Conservation (phyloP, 2,113 vertebrate genomes). For the Xyliphius kryptos region DNA sequence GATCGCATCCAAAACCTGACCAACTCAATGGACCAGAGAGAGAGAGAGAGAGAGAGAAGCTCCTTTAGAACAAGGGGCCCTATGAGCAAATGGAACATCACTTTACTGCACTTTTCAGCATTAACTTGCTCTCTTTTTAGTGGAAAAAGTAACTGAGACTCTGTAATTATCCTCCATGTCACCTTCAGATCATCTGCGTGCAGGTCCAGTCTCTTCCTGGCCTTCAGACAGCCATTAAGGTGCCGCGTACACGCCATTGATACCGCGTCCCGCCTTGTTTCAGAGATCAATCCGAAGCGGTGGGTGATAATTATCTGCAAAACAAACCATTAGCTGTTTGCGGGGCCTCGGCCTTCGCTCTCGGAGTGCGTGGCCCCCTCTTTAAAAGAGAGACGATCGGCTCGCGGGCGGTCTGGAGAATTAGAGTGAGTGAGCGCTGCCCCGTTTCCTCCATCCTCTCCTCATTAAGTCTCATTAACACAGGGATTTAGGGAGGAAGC, state of each 20-base stretch:
- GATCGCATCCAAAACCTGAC: no score
- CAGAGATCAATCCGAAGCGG: not conserved
- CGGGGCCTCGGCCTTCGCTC: not conserved
- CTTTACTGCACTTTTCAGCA: no score
- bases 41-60: no score
- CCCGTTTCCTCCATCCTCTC: conserved; percentile 2
- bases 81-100: no score
- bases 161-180: not conserved
- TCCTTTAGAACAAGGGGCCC: no score
- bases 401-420: conserved; percentile 1
- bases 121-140: not conserved
- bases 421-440: conserved; percentile 3
- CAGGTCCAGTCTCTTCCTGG: not conserved
- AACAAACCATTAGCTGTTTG: conserved; percentile 14
- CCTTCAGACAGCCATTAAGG: conserved; percentile 1
- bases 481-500: conserved; percentile 10
- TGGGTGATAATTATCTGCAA: not conserved
- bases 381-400: not conserved
- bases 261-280: not conserved
- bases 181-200: conserved; percentile 12
- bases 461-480: conserved; percentile 24
- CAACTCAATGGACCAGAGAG: no score
- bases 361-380: no score
- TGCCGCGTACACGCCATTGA: not conserved
- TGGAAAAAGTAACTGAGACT: not conserved